Evolutionary conservation across 2,113 vertebrate genomes (phyloP).

Genomic region (Chlamydotis undulata): DNA sequence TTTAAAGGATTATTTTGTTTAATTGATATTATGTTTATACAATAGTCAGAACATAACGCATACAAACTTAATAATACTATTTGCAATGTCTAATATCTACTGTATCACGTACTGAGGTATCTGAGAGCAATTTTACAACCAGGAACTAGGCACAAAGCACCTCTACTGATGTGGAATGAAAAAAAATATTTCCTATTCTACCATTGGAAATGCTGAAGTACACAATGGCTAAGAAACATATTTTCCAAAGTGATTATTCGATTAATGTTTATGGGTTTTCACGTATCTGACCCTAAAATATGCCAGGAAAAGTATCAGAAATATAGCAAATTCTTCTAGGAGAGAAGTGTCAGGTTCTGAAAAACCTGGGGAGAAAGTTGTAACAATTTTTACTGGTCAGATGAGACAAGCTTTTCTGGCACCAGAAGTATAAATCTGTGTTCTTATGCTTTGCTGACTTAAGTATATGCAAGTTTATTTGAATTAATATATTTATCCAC

Average conservation of each 20-base stretch:
- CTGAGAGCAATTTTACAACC: background rate
- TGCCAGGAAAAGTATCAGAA: background rate
- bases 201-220: background rate
- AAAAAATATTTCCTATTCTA: background rate
- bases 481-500: too few relatives aligned
- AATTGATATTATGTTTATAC: background rate
- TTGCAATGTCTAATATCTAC: background rate
- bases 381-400: background rate
- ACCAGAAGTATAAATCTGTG: too few relatives aligned
- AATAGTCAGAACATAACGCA: background rate
- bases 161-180: background rate
- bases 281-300: background rate
- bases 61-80: background rate
- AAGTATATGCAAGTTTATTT: too few relatives aligned
- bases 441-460: too few relatives aligned
- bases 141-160: background rate
- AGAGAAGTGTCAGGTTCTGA: background rate
- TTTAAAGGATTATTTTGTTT: background rate
- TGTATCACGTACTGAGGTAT: background rate
- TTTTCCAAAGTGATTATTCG: background rate
- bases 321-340: background rate
- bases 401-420: too few relatives aligned
- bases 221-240: background rate
- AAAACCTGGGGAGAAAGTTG: background rate
- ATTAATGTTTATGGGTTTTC: background rate